These are phyloP conservation scores for Parazoanthus atlanticus DNA, from an alignment of 92 coral and sea anemone species.

Conservation along the genomic window DNA sequence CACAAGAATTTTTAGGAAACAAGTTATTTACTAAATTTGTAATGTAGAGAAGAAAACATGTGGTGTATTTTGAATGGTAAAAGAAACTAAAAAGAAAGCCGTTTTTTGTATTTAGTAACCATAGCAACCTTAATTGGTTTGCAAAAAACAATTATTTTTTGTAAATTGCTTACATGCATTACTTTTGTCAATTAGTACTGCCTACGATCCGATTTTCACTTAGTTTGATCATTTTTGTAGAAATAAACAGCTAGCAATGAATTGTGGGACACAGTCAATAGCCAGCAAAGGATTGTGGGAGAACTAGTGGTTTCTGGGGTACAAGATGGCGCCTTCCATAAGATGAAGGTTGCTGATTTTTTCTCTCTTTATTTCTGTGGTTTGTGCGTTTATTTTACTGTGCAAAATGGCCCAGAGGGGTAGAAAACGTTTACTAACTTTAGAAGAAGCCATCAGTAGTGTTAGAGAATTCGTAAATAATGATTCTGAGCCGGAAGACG, in stretches of 20 bases:
- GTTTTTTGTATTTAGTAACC: neutral
- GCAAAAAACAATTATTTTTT: neutral
- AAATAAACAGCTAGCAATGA: slow-evolving; percentile 3
- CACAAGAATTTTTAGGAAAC: neutral
- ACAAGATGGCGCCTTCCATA: slow-evolving; percentile 18
- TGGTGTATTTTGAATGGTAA: slow-evolving; percentile 17
- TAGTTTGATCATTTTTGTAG: neutral
- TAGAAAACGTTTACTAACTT: slow-evolving; percentile 7
- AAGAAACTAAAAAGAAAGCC: slow-evolving; percentile 11
- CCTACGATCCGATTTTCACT: too few species aligned
- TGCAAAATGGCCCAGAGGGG: neutral
- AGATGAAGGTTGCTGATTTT: neutral
- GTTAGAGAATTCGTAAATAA: neutral
- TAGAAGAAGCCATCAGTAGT: neutral
- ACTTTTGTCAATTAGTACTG: too few species aligned
- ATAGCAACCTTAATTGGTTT: neutral
- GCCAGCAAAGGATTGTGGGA: neutral
- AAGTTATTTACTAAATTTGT: slow-evolving; percentile 7
- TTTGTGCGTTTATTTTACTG: neutral
- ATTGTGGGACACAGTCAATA: neutral
- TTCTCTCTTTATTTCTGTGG: neutral
- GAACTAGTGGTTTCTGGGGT: slow-evolving; percentile 4
- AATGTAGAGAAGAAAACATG: slow-evolving; percentile 12
- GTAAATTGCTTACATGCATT: too few species aligned
- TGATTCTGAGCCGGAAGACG: slow-evolving; percentile 5